phyloP scores from a whole-genome alignment of 2,888 invertebrate genomes.

The Eupeodes luniger region DNA sequence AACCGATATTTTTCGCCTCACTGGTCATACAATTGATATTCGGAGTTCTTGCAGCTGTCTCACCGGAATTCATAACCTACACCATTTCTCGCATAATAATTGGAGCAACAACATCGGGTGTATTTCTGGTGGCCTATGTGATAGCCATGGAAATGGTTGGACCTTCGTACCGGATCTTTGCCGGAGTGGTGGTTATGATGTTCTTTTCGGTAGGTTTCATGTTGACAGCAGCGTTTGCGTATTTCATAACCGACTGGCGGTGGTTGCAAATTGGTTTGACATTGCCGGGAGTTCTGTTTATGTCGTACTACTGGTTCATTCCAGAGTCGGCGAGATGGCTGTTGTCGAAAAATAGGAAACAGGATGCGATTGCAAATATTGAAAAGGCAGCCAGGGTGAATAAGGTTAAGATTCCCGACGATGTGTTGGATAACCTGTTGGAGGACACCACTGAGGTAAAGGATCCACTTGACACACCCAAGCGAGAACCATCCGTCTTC shows the following conservation, averaged over 20 bases:
- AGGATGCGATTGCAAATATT: slow-evolving; percentile 87
- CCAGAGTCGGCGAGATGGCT: slow-evolving; percentile 91
- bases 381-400: slow-evolving; percentile 88
- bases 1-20: slow-evolving; percentile 89
- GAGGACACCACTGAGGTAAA: slow-evolving; percentile 83
- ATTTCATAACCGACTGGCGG: slow-evolving; percentile 89
- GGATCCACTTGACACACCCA: slow-evolving; percentile 74
- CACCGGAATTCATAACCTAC: slow-evolving; percentile 89
- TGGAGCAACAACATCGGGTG: slow-evolving; percentile 90
- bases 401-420: slow-evolving; percentile 86
- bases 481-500: slow-evolving; percentile 84
- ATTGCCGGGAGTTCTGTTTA: slow-evolving; percentile 88
- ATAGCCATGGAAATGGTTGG: slow-evolving; percentile 92
- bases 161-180: slow-evolving; percentile 87
- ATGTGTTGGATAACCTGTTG: slow-evolving; percentile 85
- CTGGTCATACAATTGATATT: slow-evolving; percentile 88
- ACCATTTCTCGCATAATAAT: slow-evolving; percentile 88
- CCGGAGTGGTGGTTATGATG: slow-evolving; percentile 90
- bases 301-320: slow-evolving; percentile 90
- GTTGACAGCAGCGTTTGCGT: slow-evolving; percentile 88
- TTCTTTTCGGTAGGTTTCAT: slow-evolving; percentile 91
- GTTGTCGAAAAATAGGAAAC: slow-evolving; percentile 86
- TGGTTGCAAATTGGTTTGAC: slow-evolving; percentile 89
- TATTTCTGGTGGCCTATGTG: slow-evolving; percentile 91
- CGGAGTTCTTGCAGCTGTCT: slow-evolving; percentile 88